phyloP scores from a whole-genome alignment of 1,140 invertebrate genomes.

The Drosophila busckii region DNA sequence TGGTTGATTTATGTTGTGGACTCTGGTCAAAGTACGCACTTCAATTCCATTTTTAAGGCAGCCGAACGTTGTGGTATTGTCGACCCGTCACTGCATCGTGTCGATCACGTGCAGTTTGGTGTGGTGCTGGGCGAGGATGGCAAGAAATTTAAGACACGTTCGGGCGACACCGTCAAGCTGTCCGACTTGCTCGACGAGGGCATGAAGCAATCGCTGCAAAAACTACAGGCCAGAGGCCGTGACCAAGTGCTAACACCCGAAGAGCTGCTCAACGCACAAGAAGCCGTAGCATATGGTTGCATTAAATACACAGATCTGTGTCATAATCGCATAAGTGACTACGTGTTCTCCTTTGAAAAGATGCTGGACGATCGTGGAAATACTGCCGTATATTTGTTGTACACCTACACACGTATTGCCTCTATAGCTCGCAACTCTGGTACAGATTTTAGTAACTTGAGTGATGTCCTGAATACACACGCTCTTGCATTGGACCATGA shows the following conservation, averaged over 20 bases:
- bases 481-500: constrained; percentile 87
- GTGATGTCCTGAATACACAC: constrained; percentile 78
- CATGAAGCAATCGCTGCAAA: constrained; percentile 89
- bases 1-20: constrained; percentile 98
- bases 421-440: constrained; percentile 92
- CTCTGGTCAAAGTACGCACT: constrained; percentile 94
- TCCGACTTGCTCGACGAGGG: constrained; percentile 97
- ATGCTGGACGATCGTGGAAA: constrained; percentile 99
- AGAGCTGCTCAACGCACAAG: constrained; percentile 91
- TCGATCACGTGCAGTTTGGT: constrained; percentile 97
- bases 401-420: constrained; percentile 95
- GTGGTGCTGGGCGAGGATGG: constrained; percentile 99
- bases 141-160: constrained; percentile 99
- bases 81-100: constrained; percentile 82
- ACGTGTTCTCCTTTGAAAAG: constrained; percentile 99
- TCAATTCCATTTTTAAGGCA: constrained; percentile 87
- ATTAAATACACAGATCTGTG: constrained; percentile 99
- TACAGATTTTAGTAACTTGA: constrained; percentile 81
- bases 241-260: constrained; percentile 90
- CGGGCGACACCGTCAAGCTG: constrained; percentile 96
- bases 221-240: constrained; percentile 93
- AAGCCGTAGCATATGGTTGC: constrained; percentile 97
- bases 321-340: constrained; percentile 96
- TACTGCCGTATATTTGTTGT: constrained; percentile 98
- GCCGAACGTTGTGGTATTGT: constrained; percentile 86